Conservation (phyloP, 2,113 vertebrate genomes). For the Callochromis pleurospilus region DNA sequence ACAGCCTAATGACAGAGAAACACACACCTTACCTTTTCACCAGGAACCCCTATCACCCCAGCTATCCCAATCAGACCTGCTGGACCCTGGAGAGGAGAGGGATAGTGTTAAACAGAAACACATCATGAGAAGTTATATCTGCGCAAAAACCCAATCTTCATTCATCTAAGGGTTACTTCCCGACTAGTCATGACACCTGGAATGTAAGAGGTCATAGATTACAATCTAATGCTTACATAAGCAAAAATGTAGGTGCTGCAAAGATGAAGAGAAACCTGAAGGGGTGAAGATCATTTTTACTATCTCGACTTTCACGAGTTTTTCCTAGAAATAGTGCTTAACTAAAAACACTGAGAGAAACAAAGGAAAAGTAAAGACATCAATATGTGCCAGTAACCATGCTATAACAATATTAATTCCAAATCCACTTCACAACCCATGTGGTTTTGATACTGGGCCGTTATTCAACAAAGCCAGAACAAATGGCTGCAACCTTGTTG, state of each 20-base stretch:
- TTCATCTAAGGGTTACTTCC: neutral
- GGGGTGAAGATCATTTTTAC: neutral
- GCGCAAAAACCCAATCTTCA: neutral
- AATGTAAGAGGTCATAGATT: conserved; percentile 25
- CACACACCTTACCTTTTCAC: conserved; percentile 86
- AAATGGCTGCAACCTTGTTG: neutral
- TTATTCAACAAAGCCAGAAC: neutral
- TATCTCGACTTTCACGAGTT: neutral
- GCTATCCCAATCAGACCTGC: conserved; percentile 81
- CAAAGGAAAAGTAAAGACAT: neutral
- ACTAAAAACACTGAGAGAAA: neutral
- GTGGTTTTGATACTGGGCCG: neutral
- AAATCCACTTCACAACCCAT: neutral
- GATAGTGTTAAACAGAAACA: neutral
- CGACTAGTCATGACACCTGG: conserved; percentile 26
- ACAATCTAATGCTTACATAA: neutral
- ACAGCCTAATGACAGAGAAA: conserved; percentile 55
- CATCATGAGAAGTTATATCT: neutral
- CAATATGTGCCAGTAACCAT: neutral
- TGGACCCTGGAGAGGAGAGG: conserved; percentile 74
- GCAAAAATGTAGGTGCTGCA: neutral
- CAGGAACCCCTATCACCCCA: conserved; percentile 79
- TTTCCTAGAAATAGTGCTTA: neutral
- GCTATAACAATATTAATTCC: neutral
- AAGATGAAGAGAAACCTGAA: neutral